A percentile compares a stretch with the other conserved stretches of the same genome.
phyloP scores from a whole-genome alignment of 2,113 vertebrate species.

The Poicephalus gulielmi region DNA sequence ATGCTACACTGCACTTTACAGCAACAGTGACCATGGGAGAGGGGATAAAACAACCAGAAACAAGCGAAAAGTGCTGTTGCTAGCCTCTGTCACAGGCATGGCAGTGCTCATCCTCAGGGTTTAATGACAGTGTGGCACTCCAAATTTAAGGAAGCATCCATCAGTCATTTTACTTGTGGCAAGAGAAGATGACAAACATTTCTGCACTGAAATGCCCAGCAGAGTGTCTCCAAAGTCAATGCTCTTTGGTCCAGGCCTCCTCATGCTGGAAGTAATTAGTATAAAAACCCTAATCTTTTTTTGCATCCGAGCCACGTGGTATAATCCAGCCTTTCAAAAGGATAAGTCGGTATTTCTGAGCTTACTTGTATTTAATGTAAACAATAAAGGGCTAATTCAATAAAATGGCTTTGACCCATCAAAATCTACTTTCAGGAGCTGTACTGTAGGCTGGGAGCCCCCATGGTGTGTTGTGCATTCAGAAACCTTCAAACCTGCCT shows the following conservation, averaged over 20 bases:
- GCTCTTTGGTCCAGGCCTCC: background rate
- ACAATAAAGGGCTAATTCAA: conserved; percentile 66
- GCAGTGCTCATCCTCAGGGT: rapidly evolving
- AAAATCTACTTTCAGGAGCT: conserved; percentile 43
- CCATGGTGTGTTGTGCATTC: background rate
- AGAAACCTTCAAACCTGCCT: background rate
- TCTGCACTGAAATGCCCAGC: background rate
- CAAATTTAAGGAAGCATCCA: background rate
- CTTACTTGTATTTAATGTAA: conserved; percentile 71
- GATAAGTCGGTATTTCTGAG: conserved; percentile 70
- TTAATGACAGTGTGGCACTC: background rate
- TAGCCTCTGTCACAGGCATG: background rate
- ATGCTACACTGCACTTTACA: background rate
- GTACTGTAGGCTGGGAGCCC: conserved; percentile 25
- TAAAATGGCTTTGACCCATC: conserved; percentile 63
- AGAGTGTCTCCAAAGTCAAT: background rate
- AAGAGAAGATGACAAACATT: background rate
- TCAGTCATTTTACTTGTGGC: background rate
- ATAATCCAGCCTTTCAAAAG: conserved; percentile 70
- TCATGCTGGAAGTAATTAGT: conserved; percentile 60
- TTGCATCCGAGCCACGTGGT: conserved; percentile 42
- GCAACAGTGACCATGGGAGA: rapidly evolving
- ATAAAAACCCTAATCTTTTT: conserved; percentile 60
- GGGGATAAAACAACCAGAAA: background rate
- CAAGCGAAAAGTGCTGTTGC: background rate